phyloP scores from a whole-genome alignment of 2,113 vertebrate species.

The Steatornis caripensis region DNA sequence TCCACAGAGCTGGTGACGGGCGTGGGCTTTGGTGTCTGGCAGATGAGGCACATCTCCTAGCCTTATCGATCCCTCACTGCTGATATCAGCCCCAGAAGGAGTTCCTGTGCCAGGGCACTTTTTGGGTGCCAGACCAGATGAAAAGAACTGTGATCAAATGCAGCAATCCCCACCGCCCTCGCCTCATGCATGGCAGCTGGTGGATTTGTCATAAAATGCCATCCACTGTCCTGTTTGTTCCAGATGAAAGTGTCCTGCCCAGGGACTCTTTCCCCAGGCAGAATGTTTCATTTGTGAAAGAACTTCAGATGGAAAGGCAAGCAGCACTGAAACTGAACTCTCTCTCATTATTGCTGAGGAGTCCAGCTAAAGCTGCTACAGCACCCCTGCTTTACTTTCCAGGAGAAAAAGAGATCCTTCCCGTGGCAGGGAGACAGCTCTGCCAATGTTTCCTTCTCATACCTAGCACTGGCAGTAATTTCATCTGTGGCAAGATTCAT shows the following conservation, averaged over 20 bases:
- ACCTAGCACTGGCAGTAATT: constrained; percentile 47
- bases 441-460: constrained; percentile 60
- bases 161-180: not conserved
- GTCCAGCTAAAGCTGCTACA: not conserved
- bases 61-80: not conserved
- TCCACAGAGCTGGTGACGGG: not conserved
- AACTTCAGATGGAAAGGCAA: not conserved
- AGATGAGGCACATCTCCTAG: not conserved
- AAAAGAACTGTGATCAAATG: not conserved
- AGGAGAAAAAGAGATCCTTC: constrained; percentile 30
- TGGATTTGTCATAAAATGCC: not conserved
- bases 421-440: not conserved
- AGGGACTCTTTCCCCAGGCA: not conserved
- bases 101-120: not conserved
- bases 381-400: constrained; percentile 9
- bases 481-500: constrained; percentile 61
- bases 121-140: not conserved
- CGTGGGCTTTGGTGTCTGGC: not conserved
- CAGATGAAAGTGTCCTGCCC: not conserved
- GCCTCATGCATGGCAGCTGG: not conserved
- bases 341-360: not conserved
- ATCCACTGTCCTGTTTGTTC: not conserved
- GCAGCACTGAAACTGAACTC: not conserved
- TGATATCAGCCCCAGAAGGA: not conserved
- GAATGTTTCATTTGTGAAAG: not conserved